These are phyloP conservation scores for Osmoderma eremita DNA, from an alignment of 2,888 invertebrate species.

Conservation along the genomic window DNA sequence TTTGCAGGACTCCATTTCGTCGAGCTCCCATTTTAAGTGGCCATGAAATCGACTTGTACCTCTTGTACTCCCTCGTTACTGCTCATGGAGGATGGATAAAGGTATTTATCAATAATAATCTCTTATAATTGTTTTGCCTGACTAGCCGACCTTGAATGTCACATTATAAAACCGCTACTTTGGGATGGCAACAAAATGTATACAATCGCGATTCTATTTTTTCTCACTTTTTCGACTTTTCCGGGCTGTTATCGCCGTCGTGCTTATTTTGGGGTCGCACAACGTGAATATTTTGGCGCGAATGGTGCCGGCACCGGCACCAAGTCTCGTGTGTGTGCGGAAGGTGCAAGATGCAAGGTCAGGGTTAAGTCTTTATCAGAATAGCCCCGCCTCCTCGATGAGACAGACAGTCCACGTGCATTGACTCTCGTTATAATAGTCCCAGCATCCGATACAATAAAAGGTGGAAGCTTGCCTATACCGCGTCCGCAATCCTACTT, in stretches of 20 bases:
- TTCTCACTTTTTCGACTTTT: slow-evolving; percentile 5
- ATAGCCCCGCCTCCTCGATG: slow-evolving; percentile 44
- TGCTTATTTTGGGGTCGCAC: slow-evolving; percentile 1
- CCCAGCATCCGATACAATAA: slow-evolving; percentile 30
- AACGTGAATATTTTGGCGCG: slow-evolving; percentile 36
- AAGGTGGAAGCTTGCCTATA: slow-evolving; percentile 21
- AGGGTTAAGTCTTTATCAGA: slow-evolving; percentile 58
- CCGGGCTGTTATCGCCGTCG: background rate
- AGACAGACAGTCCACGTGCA: slow-evolving; percentile 46
- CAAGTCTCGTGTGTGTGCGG: slow-evolving; percentile 48
- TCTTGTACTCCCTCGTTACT: slow-evolving; percentile 91
- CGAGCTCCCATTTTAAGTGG: slow-evolving; percentile 83
- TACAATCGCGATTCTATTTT: slow-evolving; percentile 8
- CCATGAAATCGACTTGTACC: slow-evolving; percentile 89
- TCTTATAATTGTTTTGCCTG: slow-evolving; percentile 39
- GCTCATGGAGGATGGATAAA: slow-evolving; percentile 94
- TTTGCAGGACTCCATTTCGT: slow-evolving; percentile 71
- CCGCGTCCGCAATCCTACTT: slow-evolving; percentile 19
- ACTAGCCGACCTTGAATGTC: slow-evolving; percentile 47
- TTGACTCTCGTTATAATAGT: slow-evolving; percentile 34
- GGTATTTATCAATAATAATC: slow-evolving; percentile 66
- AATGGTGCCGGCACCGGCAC: slow-evolving; percentile 41
- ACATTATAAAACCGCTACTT: slow-evolving; percentile 43
- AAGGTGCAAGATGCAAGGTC: slow-evolving; percentile 64
- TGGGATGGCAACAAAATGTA: slow-evolving; percentile 39